Base-by-base conservation (phyloP, 2,113 vertebrate genomes). In the Corythoichthys intestinalis region DNA sequence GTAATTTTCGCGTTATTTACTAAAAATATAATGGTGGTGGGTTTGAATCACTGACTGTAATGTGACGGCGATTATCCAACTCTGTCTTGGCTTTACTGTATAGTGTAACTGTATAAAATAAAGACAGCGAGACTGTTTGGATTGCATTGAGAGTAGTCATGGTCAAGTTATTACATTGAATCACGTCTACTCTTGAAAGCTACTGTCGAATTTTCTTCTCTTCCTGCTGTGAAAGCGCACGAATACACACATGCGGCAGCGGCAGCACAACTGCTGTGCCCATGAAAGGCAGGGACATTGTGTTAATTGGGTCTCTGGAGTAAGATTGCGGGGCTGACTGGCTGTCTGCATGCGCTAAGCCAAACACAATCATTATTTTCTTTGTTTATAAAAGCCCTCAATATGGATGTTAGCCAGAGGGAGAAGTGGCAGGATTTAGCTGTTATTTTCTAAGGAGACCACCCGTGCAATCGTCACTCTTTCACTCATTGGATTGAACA, bases 261-360 rank as follows among this genome's bases (percentile, higher is more conserved):
- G n/a, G 46, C 67, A 74, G 59, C 59, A 66, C 34, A 15, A 52
- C 67, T 74, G 62, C 59, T 78, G 72, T 74, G 74, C 47, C 69
- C 72, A 61, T 75, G 79, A 84, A 87, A 70, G 76, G 86, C 71
- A 81, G 75, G 41, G 3, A 74, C 28, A 72, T 84, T 84, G 69
- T 80, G 77, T 87, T 89, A 88, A 90, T 89, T 89, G 75, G 86
- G 85, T 88, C 87, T 86, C 87, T 76, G 71, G 86, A 84, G 83
- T 83, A 65, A 81, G 78, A 73, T 66, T 39, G 17, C 66, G 39
- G 70, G 66, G 77, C 78, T 79, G 85, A 69, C 76, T 85, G 74
- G 41, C 80, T 82, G 75, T 80, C 78, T 80, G 78, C 41, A 75
- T 81, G 78, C 47, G 1, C 67, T 79, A 70, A 78, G 72, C 78